phyloP scores from a whole-genome alignment of 2,113 vertebrate species.

The Mungos mungo region DNA sequence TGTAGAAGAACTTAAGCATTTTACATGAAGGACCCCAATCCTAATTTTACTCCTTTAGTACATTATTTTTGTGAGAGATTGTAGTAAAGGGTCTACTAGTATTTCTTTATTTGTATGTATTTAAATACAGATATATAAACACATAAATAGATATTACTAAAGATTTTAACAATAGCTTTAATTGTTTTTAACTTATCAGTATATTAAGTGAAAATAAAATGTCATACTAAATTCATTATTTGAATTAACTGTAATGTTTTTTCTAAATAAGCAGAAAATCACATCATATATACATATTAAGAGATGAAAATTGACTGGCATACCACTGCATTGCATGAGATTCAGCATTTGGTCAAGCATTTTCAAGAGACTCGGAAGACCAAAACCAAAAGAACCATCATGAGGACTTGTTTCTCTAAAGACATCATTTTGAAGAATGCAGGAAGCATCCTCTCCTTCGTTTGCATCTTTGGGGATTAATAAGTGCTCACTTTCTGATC shows the following conservation, averaged over 20 bases:
- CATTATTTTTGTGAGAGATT: background rate
- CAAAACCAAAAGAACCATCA: background rate
- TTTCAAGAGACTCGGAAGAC: background rate
- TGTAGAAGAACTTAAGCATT: background rate
- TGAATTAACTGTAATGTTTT: background rate
- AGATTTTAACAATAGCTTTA: background rate
- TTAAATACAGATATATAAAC: background rate
- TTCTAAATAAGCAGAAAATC: slow-evolving; percentile 3
- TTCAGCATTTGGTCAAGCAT: background rate
- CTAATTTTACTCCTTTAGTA: background rate
- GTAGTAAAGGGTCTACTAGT: background rate
- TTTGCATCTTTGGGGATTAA: background rate
- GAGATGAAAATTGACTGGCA: background rate
- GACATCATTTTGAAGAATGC: background rate
- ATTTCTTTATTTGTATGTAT: background rate
- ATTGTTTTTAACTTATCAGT: background rate
- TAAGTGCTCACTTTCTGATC: background rate
- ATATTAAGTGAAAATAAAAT: background rate
- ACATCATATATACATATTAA: background rate
- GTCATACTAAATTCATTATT: background rate
- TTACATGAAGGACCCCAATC: background rate
- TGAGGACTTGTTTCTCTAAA: background rate
- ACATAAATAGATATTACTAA: background rate
- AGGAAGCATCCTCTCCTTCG: background rate
- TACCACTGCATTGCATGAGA: background rate